A percentile compares a stretch with the other conserved stretches of the same genome.
phyloP scores from a whole-genome alignment of 1,140 invertebrate genomes.

The Wiebesia pumilae region DNA sequence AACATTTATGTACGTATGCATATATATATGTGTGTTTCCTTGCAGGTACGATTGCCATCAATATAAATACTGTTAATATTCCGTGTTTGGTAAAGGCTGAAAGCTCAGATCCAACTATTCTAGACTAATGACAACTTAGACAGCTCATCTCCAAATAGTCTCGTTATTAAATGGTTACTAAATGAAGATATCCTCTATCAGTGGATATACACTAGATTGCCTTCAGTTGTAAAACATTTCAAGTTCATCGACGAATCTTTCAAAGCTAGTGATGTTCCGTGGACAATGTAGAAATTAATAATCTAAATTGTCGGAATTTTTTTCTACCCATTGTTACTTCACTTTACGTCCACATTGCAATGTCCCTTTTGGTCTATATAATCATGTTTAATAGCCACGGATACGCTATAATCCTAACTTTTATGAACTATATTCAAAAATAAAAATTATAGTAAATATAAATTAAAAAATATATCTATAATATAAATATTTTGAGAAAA shows the following conservation, averaged over 20 bases:
- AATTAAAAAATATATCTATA: too few relatives aligned
- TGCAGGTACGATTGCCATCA: conserved; percentile 65
- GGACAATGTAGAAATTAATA: conserved; percentile 80
- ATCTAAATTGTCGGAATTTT: too few relatives aligned
- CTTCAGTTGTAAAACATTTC: conserved; percentile 79
- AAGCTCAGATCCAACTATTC: conserved; percentile 78
- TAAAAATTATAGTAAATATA: too few relatives aligned
- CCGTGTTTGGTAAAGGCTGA: conserved; percentile 82
- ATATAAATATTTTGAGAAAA: too few relatives aligned
- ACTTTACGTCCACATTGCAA: too few relatives aligned
- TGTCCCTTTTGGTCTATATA: too few relatives aligned
- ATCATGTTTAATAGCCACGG: too few relatives aligned
- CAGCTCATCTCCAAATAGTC: conserved; percentile 70
- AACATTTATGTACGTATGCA: not conserved
- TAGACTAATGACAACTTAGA: conserved; percentile 86
- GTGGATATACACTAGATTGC: conserved; percentile 82
- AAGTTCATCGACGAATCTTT: conserved; percentile 79
- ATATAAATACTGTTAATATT: conserved; percentile 81
- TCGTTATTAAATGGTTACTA: conserved; percentile 89
- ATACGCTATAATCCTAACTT: too few relatives aligned
- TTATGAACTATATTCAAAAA: too few relatives aligned
- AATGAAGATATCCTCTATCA: conserved; percentile 84
- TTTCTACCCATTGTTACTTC: too few relatives aligned
- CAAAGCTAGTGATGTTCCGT: conserved; percentile 78
- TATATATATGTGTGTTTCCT: conserved; percentile 34